Base-by-base conservation (phyloP, 1,140 invertebrate species). In the Pygmarrhopalites habei region DNA sequence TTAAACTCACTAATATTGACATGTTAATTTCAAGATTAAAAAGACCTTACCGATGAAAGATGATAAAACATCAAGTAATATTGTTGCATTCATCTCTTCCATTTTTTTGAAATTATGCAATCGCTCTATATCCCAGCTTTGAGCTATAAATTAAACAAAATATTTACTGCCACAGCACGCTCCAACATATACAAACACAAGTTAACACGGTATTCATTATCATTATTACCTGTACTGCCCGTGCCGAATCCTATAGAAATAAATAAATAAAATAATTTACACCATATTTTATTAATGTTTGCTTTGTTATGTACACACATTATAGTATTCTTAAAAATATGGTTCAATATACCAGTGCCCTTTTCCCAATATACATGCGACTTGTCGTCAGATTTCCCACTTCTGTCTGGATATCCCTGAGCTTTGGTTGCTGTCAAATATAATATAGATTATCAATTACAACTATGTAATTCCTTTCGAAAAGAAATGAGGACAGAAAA, bases 211-310 rank as follows among this genome's bases (percentile, higher is more conserved):
- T n/a, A n/a, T n/a, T n/a, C n/a, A n/a, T n/a, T n/a, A n/a, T n/a
- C n/a, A n/a, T n/a, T n/a, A n/a, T 35, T 35, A 35, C 32, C 15
- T 1, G 91, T 96, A 1, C 90, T 94, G 1, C 94, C 94, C 0
- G 92, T 95, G 15, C 93, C 94, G 76, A 95, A 98, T 2, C 94
- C 94, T n/a, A n/a, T n/a, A n/a, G n/a, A n/a, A n/a, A n/a, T n/a
- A n/a, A n/a, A n/a, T n/a, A n/a, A n/a, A n/a, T n/a, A n/a, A n/a
- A n/a, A n/a, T n/a, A n/a, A n/a, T n/a, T n/a, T n/a, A n/a, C n/a
- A n/a, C n/a, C n/a, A n/a, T n/a, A n/a, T n/a, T n/a, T n/a, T n/a
- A n/a, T n/a, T n/a, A n/a, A n/a, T n/a, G n/a, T n/a, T n/a, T n/a
- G n/a, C n/a, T n/a, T n/a, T n/a, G n/a, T n/a, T n/a, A n/a, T n/a